Conservation (phyloP, 2,888 invertebrate species). For the Nemotelus pantherinus region DNA sequence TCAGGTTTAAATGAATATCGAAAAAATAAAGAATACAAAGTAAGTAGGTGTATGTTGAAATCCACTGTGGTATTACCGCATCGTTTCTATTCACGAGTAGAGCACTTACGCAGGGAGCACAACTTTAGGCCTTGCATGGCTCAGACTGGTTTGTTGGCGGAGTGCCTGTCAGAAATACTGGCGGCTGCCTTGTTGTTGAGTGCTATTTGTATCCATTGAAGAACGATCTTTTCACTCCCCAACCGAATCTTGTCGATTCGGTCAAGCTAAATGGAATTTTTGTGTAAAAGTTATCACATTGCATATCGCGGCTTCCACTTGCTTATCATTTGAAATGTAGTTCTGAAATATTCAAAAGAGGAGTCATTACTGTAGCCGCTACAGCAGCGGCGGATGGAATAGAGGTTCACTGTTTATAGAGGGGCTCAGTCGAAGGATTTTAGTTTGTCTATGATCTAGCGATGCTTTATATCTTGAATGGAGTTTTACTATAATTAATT, state of each 20-base stretch:
- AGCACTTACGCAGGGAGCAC: background rate
- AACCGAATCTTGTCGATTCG: background rate
- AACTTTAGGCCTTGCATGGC: background rate
- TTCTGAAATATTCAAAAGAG: constrained; percentile 9
- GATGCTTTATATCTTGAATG: background rate
- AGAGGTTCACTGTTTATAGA: background rate
- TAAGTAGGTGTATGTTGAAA: background rate
- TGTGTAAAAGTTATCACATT: constrained; percentile 40
- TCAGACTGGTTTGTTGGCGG: no score
- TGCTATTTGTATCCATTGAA: constrained; percentile 2
- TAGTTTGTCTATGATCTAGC: background rate
- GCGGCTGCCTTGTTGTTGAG: background rate
- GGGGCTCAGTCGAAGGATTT: background rate
- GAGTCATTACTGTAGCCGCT: background rate
- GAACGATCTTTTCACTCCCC: constrained; percentile 8
- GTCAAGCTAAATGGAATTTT: constrained; percentile 35
- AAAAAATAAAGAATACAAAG: background rate
- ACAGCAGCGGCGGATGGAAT: background rate
- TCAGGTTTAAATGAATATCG: constrained; percentile 8
- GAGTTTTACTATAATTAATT: background rate
- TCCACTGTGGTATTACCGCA: constrained; percentile 6
- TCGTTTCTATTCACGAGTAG: background rate
- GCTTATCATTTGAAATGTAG: constrained; percentile 28
- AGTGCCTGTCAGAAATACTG: background rate
- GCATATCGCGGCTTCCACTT: constrained; percentile 25